Evolutionary conservation across 2,888 invertebrate genomes (phyloP).

Genomic region (Himalopsyche japonica): DNA sequence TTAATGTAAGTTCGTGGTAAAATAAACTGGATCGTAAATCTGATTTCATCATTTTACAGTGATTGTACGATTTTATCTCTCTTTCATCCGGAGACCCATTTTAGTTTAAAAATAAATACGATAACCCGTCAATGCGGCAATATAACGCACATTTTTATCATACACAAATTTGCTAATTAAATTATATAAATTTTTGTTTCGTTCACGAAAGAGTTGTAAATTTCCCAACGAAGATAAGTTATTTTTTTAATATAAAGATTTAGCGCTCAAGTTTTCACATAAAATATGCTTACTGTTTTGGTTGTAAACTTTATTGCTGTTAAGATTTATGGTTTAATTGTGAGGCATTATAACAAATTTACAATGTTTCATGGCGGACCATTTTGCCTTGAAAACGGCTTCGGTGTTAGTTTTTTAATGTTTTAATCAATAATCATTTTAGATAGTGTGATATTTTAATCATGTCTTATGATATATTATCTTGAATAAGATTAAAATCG

Average conservation of each 20-base stretch:
- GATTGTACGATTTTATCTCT: neutral
- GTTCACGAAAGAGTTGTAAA: neutral
- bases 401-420: neutral
- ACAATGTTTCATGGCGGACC: neutral
- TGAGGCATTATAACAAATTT: neutral
- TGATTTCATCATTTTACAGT: too few relatives aligned
- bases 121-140: neutral
- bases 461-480: neutral
- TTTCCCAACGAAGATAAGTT: neutral
- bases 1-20: too few relatives aligned
- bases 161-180: neutral
- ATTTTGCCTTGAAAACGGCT: neutral
- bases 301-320: neutral
- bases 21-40: too few relatives aligned
- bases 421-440: neutral
- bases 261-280: neutral
- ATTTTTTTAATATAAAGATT: neutral
- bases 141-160: neutral
- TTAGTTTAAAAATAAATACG: neutral
- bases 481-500: too few relatives aligned
- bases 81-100: neutral
- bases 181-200: neutral
- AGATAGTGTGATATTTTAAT: neutral
- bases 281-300: neutral
- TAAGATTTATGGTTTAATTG: neutral